phyloP scores from a whole-genome alignment of 2,113 vertebrate genomes.

The human region GRCh38 chr1:172763501-172764000 shows the following conservation, averaged over 20 bases:
- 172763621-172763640: not conserved
- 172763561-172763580: not conserved
- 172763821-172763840: not conserved
- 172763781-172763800: not conserved
- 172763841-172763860: not conserved
- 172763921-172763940: not conserved
- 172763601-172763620: not conserved
- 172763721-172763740: not conserved
- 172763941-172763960: not conserved
- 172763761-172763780: not conserved
- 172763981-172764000: not conserved
- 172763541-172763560: not conserved
- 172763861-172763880: not conserved
- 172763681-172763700: not conserved
- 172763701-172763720: no score
- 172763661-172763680: not conserved
- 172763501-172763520: not conserved
- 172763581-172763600: not conserved
- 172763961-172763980: not conserved
- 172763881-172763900: not conserved
- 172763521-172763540: not conserved
- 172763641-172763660: not conserved
- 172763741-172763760: not conserved
- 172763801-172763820: not conserved
- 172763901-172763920: not conserved